Conservation (phyloP, 2,113 vertebrate species). For the Scopus umbretta region DNA sequence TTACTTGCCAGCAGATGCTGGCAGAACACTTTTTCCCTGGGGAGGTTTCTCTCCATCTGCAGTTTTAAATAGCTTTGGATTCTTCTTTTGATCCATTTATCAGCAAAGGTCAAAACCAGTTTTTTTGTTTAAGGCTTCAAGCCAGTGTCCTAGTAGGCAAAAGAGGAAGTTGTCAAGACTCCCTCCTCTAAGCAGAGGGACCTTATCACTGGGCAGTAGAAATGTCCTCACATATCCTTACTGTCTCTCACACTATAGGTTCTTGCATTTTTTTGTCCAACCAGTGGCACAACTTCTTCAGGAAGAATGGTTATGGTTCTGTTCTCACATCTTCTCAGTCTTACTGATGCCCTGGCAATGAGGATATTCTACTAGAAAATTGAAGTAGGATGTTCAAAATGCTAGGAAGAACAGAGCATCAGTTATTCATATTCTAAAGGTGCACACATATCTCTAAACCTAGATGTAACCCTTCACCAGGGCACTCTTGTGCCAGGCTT, state of each 20-base stretch:
- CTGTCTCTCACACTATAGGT: neutral
- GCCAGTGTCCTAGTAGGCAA: neutral
- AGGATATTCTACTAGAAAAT: neutral
- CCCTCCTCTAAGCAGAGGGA: neutral
- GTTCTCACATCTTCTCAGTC: neutral
- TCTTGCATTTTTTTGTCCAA: neutral
- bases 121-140: neutral
- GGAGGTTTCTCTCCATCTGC: constrained; percentile 10
- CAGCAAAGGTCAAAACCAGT: neutral
- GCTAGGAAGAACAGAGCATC: neutral
- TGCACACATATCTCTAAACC: neutral
- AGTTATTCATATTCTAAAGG: neutral
- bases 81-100: constrained; percentile 10
- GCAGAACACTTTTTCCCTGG: constrained; percentile 48
- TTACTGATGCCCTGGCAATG: neutral
- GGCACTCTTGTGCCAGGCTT: neutral
- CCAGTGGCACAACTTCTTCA: neutral
- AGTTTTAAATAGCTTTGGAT: constrained; percentile 5
- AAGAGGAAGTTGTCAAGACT: neutral
- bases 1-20: constrained; percentile 33
- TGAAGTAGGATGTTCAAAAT: neutral
- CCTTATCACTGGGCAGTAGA: neutral
- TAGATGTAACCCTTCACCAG: neutral
- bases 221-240: neutral
- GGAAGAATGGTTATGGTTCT: neutral